phyloP scores from a whole-genome alignment of 1,140 invertebrate genomes.

The Zaprionus lachaisei region DNA sequence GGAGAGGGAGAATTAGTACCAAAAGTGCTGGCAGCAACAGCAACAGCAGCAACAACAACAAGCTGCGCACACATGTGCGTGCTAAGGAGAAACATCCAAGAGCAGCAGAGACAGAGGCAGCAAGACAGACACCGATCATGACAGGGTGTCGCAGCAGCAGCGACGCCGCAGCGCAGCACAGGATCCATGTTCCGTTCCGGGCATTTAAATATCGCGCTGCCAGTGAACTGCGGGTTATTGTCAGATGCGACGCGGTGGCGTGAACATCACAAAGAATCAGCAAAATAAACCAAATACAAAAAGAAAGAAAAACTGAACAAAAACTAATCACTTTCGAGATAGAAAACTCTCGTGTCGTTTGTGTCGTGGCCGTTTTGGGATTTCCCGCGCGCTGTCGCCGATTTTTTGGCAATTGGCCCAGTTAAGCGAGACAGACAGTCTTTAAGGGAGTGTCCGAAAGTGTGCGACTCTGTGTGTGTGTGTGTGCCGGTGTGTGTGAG shows the following conservation, averaged over 20 bases:
- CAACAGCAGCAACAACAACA: background rate
- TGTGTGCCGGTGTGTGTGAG: constrained; percentile 28
- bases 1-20: constrained; percentile 32
- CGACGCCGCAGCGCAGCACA: constrained; percentile 46
- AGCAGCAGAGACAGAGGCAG: constrained; percentile 22
- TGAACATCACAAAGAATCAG: constrained; percentile 63
- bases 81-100: constrained; percentile 59
- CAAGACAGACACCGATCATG: constrained; percentile 36
- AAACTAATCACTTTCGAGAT: constrained; percentile 35
- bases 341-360: constrained; percentile 38
- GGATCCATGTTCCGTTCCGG: constrained; percentile 67
- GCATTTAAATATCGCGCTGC: constrained; percentile 76
- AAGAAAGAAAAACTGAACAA: constrained; percentile 26
- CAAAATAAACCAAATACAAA: constrained; percentile 14
- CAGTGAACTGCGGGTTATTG: constrained; percentile 71
- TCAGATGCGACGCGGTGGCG: constrained; percentile 74
- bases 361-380: constrained; percentile 58
- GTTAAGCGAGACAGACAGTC: constrained; percentile 26
- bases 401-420: constrained; percentile 74
- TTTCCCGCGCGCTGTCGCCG: constrained; percentile 70
- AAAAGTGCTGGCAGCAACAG: constrained; percentile 17
- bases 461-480: constrained; percentile 16
- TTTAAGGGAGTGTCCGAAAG: background rate
- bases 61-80: constrained; percentile 65
- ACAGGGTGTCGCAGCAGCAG: constrained; percentile 58